Evolutionary conservation across 2,113 vertebrate genomes (phyloP), one percentile per base, ranked within the genome.

Genomic region (Cavia porcellus): DNA sequence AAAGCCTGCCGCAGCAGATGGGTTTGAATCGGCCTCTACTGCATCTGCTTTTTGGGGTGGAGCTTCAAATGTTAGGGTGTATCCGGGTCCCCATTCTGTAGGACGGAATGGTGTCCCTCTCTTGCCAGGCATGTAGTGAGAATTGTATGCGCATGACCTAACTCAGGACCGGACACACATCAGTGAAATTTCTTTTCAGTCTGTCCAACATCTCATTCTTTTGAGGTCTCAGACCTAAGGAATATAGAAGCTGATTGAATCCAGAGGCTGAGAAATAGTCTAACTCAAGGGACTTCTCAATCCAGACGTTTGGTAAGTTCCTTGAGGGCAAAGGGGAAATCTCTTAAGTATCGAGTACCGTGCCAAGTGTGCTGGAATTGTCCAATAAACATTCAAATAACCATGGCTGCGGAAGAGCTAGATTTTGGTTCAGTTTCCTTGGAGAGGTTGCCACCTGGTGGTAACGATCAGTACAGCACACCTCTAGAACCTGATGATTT

Each of bases 401-500:
- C 2, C 20, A 25, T 8, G 25, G 57, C 32, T 35, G 75, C 66
- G 55, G 22, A 64, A 86, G 10, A 77, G 52, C 1, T 5, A 4
- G 24, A 24, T 25, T 86, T 45, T 22, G 47, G 45, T 81, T 91
- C 83, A 4, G 96, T 98, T 97, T 90, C 96, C 96, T 96, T 96
- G 97, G 86, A 62, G 92, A 96, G 88, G 86, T 82, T 70, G 97
- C 97, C 97, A 97, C 95, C 97, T 97, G 74, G 97, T 98, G 97
- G 96, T 62, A 55, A 4, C 2, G 0, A 0, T 68, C 28, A 87
- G 68, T 96, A 96, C n/a, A 74, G 62, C 93, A 92, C 45, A 87
- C 86, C 77, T 80, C 86, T 45, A 50, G 59, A 86, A 52, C 17
- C 35, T 15, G 35, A 9, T 11, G 25, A 19, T 59, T 83, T 83